These are phyloP conservation scores for Nilaparvata lugens DNA, from an alignment of 1,140 invertebrate genomes.

Conservation along the genomic window DNA sequence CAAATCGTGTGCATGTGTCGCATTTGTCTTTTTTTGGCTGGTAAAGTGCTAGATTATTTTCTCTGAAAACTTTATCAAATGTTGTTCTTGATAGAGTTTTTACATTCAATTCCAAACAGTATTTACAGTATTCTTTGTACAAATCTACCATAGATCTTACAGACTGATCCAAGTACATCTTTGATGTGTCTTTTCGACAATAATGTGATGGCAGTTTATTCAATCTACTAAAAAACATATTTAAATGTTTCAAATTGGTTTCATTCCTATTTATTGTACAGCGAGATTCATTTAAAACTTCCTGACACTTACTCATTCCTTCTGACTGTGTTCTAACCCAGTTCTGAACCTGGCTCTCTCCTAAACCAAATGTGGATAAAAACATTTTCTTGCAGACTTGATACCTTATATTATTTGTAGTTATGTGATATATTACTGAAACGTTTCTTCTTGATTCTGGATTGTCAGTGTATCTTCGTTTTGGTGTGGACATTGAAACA, in stretches of 20 bases:
- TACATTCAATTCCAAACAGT: neutral
- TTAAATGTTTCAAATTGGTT: neutral
- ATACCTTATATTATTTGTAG: neutral
- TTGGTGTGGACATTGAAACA: neutral
- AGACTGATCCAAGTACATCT: constrained; percentile 14
- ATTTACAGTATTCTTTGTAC: constrained; percentile 5
- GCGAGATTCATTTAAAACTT: too few species aligned
- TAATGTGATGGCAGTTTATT: constrained; percentile 16
- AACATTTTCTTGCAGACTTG: constrained; percentile 11
- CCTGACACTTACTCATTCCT: neutral
- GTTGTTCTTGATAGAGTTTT: too few species aligned
- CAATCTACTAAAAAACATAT: constrained; percentile 4
- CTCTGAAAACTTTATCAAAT: constrained; percentile 10
- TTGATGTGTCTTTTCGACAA: constrained; percentile 9
- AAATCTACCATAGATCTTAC: constrained; percentile 5
- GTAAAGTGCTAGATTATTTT: constrained; percentile 23
- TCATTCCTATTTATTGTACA: neutral
- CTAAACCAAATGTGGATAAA: constrained; percentile 1
- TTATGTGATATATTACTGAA: constrained; percentile 6
- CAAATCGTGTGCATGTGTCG: constrained; percentile 23
- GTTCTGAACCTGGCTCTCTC: constrained; percentile 6
- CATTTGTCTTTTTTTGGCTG: constrained; percentile 27
- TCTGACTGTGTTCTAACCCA: constrained; percentile 2
- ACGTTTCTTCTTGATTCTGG: constrained; percentile 6
- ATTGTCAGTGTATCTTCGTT: constrained; percentile 4